phyloP scores from a whole-genome alignment of 2,888 invertebrate genomes.

The Gibbula magus region DNA sequence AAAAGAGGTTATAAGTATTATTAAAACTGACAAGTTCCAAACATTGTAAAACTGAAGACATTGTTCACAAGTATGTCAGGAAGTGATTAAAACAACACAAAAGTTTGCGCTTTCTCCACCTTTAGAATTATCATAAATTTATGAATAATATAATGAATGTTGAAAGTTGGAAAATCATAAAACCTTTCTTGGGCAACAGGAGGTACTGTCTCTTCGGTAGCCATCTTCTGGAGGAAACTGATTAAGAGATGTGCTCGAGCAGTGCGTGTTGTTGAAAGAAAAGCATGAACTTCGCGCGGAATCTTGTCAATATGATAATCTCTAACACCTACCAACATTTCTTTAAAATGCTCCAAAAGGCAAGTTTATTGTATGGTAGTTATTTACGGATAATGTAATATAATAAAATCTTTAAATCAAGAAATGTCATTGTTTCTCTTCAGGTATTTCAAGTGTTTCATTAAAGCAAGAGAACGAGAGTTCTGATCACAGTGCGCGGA shows the following conservation, averaged over 20 bases:
- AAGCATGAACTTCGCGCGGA: conserved; percentile 22
- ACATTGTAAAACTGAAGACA: background rate
- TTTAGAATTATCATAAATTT: too few relatives aligned
- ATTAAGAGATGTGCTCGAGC: background rate
- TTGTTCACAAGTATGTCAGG: background rate
- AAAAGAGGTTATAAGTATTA: too few relatives aligned
- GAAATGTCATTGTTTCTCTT: too few relatives aligned
- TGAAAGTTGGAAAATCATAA: too few relatives aligned
- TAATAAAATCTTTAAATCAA: too few relatives aligned
- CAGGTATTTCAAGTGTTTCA: too few relatives aligned
- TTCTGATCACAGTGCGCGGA: conserved; percentile 32
- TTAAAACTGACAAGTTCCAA: background rate
- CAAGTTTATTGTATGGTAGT: too few relatives aligned
- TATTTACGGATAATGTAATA: too few relatives aligned
- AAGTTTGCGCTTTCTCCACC: background rate
- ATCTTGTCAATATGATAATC: background rate
- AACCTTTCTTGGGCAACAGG: conserved; percentile 2
- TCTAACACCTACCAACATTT: background rate
- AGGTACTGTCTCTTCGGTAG: conserved; percentile 13
- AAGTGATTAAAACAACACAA: background rate
- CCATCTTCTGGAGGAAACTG: conserved; percentile 5
- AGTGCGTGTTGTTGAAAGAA: background rate
- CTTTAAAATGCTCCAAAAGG: too few relatives aligned
- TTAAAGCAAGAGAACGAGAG: conserved; percentile 9
- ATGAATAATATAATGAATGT: too few relatives aligned